These are phyloP conservation scores for Scolanthus callimorphus DNA, from an alignment of 92 coral and sea anemone species.

Conservation along the genomic window DNA sequence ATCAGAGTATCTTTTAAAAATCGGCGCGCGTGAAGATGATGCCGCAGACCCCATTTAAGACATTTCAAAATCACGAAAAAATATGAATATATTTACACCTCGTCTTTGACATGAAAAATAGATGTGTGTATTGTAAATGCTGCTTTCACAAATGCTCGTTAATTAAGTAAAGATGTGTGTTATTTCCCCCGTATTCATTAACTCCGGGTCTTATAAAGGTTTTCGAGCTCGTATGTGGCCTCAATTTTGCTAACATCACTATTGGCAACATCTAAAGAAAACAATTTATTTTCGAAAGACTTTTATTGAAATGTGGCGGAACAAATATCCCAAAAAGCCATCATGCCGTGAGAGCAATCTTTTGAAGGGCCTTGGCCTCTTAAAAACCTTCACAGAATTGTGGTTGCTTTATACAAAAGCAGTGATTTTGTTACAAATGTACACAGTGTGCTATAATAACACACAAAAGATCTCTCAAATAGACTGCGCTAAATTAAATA, in stretches of 20 bases:
- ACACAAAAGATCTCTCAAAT: not conserved
- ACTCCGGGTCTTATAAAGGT: not conserved
- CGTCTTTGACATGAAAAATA: too few relatives aligned
- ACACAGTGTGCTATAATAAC: not conserved
- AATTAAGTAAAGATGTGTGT: not conserved
- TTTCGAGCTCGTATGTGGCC: not conserved
- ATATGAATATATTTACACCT: too few relatives aligned
- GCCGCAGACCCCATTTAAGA: too few relatives aligned
- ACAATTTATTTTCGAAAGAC: not conserved
- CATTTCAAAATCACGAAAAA: too few relatives aligned
- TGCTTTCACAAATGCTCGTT: slow-evolving; percentile 2
- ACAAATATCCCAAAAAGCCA: not conserved
- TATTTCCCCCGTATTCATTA: not conserved
- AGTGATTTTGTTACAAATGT: not conserved
- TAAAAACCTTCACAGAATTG: not conserved
- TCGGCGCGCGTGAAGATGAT: too few relatives aligned
- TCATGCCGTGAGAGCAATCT: not conserved
- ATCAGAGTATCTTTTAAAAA: too few relatives aligned
- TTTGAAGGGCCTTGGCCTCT: not conserved
- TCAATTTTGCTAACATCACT: not conserved
- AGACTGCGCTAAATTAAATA: not conserved
- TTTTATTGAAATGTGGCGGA: not conserved
- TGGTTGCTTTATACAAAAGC: not conserved
- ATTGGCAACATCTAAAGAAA: not conserved
- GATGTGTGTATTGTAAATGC: not conserved